Evolutionary conservation across 2,797 vertebrate species (phyloP).

Genomic region (Coregonus suidteri): DNA sequence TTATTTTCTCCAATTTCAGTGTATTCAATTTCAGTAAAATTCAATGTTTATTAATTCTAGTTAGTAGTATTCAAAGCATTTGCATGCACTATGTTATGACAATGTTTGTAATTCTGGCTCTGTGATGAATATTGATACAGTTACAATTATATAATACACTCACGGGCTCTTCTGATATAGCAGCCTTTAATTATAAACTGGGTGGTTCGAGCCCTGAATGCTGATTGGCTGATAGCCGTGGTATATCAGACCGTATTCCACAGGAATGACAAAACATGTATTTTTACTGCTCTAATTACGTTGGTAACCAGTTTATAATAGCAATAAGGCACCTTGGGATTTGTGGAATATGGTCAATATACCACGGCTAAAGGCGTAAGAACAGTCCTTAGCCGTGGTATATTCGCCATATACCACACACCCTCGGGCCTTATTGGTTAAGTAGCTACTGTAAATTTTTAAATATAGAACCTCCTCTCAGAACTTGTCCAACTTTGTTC

Average conservation of each 20-base stretch:
- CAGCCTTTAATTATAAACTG: not conserved
- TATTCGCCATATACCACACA: no score
- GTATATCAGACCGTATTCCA: no score
- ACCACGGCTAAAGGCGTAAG: no score
- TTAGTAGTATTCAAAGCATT: slow-evolving; percentile 1
- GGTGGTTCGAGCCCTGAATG: no score
- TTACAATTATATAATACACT: not conserved
- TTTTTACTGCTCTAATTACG: no score
- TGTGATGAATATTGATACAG: not conserved
- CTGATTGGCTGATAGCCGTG: no score
- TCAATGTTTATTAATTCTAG: not conserved
- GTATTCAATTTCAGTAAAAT: not conserved
- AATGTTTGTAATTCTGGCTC: not conserved
- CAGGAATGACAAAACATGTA: no score
- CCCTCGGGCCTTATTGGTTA: not conserved
- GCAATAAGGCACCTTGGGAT: no score
- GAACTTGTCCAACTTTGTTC: no score
- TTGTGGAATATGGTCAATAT: no score
- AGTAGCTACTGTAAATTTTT: not conserved
- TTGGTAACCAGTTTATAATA: no score
- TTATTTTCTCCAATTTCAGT: slow-evolving; percentile 17
- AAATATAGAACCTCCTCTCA: not conserved
- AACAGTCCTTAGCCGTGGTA: no score
- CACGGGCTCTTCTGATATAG: not conserved
- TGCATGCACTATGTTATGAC: not conserved